phyloP scores from a whole-genome alignment of 2,113 vertebrate genomes.

The Rhea americana region DNA sequence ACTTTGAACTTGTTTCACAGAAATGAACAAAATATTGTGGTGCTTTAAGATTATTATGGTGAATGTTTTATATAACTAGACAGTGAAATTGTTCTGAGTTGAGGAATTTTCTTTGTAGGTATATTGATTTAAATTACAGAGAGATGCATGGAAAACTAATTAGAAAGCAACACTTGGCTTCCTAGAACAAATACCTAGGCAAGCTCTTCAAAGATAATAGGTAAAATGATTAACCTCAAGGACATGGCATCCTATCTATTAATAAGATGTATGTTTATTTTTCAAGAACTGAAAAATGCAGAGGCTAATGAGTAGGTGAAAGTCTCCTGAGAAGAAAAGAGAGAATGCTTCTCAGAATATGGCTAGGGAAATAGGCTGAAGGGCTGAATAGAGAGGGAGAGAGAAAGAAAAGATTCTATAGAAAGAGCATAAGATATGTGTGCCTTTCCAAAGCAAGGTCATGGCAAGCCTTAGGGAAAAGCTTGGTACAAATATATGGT shows the following conservation, averaged over 20 bases:
- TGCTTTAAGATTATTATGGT: not conserved
- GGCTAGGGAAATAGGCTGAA: not conserved
- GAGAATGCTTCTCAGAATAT: not conserved
- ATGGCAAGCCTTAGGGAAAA: not conserved
- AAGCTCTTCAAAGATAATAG: constrained; percentile 27
- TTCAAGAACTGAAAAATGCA: not conserved
- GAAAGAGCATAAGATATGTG: not conserved
- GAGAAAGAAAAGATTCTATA: not conserved
- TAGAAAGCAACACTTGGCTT: constrained; percentile 22
- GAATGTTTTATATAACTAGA: not conserved
- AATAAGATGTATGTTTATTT: constrained; percentile 13
- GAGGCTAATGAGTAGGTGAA: constrained; percentile 12
- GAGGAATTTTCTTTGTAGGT: constrained; percentile 3
- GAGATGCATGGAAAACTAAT: constrained; percentile 29
- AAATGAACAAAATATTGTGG: not conserved
- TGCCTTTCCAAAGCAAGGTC: not conserved
- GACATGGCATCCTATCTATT: not conserved
- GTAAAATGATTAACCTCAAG: constrained; percentile 50
- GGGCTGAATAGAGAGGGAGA: not conserved
- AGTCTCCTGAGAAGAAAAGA: not conserved
- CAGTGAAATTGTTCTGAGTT: not conserved
- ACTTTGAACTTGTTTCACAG: not conserved
- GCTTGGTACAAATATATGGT: not conserved
- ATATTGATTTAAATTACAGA: constrained; percentile 31
- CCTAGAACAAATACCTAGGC: constrained; percentile 21